Conservation (phyloP, 2,113 vertebrate genomes). For the Ardeotis arabs region DNA sequence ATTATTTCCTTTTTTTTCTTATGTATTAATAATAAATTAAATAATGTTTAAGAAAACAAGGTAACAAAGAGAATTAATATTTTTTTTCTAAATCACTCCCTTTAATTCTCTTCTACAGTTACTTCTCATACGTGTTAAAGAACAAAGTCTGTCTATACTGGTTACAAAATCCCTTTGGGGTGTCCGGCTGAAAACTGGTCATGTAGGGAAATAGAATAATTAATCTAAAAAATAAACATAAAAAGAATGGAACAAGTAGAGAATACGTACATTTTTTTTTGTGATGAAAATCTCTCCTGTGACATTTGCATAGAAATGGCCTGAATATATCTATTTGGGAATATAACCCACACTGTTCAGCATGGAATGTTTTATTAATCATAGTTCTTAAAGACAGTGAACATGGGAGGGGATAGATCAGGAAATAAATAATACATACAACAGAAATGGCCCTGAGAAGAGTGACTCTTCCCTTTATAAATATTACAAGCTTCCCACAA, state of each 20-base stretch:
- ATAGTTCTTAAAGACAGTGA: conserved; percentile 76
- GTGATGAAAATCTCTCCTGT: conserved; percentile 36
- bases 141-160: not conserved
- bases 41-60: conserved; percentile 11
- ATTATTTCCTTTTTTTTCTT: not conserved
- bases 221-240: conserved; percentile 46
- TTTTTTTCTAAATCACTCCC: conserved; percentile 24
- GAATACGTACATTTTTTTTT: conserved; percentile 24
- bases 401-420: conserved; percentile 70
- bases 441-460: conserved; percentile 77
- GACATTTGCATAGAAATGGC: conserved; percentile 59
- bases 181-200: conserved; percentile 39
- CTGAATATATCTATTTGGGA: conserved; percentile 68
- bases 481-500: conserved; percentile 76
- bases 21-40: conserved; percentile 58
- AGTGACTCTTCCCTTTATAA: conserved; percentile 77
- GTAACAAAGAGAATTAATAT: not conserved
- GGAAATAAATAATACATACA: conserved; percentile 80
- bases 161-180: conserved; percentile 29
- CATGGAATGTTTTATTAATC: conserved; percentile 81
- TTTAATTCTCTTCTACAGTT: conserved; percentile 39
- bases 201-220: conserved; percentile 47
- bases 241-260: conserved; percentile 40
- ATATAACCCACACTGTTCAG: conserved; percentile 64
- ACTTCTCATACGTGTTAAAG: conserved; percentile 1